phyloP scores from a whole-genome alignment of 2,113 vertebrate species.

The Caloenas nicobarica region DNA sequence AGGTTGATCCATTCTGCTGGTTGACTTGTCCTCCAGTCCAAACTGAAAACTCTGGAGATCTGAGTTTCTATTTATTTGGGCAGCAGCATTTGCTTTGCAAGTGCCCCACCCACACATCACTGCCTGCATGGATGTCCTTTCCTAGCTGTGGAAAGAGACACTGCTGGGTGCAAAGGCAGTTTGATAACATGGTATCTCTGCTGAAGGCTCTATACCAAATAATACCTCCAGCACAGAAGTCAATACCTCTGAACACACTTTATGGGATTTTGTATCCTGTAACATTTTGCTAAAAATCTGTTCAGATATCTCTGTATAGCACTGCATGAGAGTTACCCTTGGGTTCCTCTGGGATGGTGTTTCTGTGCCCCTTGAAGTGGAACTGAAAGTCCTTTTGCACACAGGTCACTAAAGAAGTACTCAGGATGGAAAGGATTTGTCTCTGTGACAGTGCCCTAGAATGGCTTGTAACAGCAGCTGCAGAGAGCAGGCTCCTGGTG shows the following conservation, averaged over 20 bases:
- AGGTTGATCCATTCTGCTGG: conserved; percentile 7
- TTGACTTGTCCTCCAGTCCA: conserved; percentile 17
- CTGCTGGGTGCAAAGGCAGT: background rate
- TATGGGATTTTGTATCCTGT: background rate
- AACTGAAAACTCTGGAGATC: background rate
- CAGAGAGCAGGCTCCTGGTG: background rate
- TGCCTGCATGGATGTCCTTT: background rate
- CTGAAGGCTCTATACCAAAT: background rate
- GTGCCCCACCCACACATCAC: background rate
- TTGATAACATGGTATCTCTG: background rate
- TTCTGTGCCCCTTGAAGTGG: background rate
- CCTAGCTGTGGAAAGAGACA: background rate
- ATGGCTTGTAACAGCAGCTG: background rate
- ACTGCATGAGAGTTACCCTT: background rate
- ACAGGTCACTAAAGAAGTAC: background rate
- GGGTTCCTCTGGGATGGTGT: background rate
- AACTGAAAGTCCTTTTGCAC: background rate
- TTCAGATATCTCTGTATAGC: background rate
- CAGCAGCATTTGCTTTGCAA: background rate
- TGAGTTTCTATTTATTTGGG: conserved; percentile 15
- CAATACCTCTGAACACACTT: background rate
- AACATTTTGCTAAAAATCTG: background rate
- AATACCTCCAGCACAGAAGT: background rate
- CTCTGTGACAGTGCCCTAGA: background rate
- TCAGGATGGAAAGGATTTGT: background rate